Base-by-base conservation (phyloP, 2,113 vertebrate species). In the Nothoprocta perdicaria region DNA sequence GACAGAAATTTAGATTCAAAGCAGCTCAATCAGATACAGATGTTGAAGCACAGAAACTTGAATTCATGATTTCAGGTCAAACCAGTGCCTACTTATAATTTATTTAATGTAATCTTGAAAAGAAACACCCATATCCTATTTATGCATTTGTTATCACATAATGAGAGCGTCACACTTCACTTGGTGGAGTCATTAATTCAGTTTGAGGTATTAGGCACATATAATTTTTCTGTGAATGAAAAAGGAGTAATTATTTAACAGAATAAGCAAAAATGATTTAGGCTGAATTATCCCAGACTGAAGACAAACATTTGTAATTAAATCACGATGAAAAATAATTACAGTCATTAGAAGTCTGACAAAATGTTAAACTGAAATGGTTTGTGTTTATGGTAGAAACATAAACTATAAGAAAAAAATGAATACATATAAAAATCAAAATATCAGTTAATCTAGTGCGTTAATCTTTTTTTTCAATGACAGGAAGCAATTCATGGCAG, bases 261-360 rank as follows among this genome's bases (percentile, higher is more conserved):
- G 16, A 26, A 38, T 4, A 35, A 26, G 14, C 5, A 72, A 75
- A 85, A 82, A 86, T 5, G 14, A 33, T 38, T 69, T 7, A 61
- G 80, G 23, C n/a, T 48, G 50, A 83, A 68, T 61, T 81, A 57
- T 13, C 13, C 13, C 6, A 33, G 7, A 75, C 6, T 0, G 0
- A 88, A 84, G 27, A 45, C 26, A 83, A 67, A 9, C 35, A 69
- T 76, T 61, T 29, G 18, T 40, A 63, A 77, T 26, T 52, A 40
- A 50, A 50, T n/a, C 14, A 33, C 1, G 0, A 22, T 2, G 9
- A n/a, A 71, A 84, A 89, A 46, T 22, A 48, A 14, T 57, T 31
- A 31, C 18, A 68, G 35, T 33, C 46, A 50, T 69, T 35, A 50
- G 33, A 69, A 50, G 67, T 66, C 21, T 78, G 62, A 23, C 45